Evolutionary conservation across 2,888 invertebrate genomes (phyloP), one percentile per base, ranked within the genome.

Genomic region (Pheosia tremula): DNA sequence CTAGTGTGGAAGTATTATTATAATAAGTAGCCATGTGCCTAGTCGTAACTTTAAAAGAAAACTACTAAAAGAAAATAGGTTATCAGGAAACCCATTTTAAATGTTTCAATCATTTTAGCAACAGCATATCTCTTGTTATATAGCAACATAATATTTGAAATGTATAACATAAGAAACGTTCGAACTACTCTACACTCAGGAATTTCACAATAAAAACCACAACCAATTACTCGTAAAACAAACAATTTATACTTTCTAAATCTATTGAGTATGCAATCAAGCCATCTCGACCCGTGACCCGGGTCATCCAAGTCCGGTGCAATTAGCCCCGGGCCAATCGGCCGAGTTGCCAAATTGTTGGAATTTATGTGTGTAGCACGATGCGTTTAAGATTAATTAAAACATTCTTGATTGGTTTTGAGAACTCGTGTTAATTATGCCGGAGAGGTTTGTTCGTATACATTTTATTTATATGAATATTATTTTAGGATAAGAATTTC

Each of bases 381-480:
- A 74, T 72, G 72, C 72, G 72, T 75, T 78, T 73, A 75, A 41
- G 58, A 71, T 72, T 74, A 78, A 79, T 79, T 79, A 79, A 71
- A 73, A 69, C 69, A 67, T 67, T 72, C 74, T 72, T 67, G 67
- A 69, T 71, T 64, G 63, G 64, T 68, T 73, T 66, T 70, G 68
- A 68, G 71, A 69, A 72, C 68, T 65, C 61, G 24, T 50, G 24
- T 50, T 50, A 24, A 50, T 50, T 24, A 24, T 50, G 45, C 11
- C 5, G 9, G n/a, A n/a, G n/a, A 47, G 5, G n/a, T 47, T 47
- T 11, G 47, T 9, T 47, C n/a, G 11, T 47, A 4, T n/a, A 9
- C 3, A 41, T 41, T 5, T 41, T 41, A 5, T 47, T 2, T 3
- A 4, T 10, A 9, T 45, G 9, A 45, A 45, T 8, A 41, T 4